Evolutionary conservation across 2,797 vertebrate species (phyloP).

Genomic region (Cygnus olor): DNA sequence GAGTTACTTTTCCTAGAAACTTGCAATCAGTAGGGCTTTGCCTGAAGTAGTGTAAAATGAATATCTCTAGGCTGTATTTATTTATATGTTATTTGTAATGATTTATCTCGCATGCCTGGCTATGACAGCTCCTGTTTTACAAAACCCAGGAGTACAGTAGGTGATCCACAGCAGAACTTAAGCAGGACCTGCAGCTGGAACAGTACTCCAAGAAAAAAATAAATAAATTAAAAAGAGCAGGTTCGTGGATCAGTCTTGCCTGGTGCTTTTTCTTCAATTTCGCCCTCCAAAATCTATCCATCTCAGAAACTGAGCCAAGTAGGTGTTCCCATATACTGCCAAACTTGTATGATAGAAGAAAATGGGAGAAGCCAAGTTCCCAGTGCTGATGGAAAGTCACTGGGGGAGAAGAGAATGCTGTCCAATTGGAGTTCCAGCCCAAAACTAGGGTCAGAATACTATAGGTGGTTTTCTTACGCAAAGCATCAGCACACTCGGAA

Average conservation of each 20-base stretch:
- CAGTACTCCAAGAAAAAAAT: not conserved
- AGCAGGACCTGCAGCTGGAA: not conserved
- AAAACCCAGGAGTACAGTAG: not conserved
- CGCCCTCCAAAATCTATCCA: not conserved
- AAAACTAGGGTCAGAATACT: not conserved
- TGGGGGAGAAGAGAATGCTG: not conserved
- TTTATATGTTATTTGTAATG: conserved; percentile 4
- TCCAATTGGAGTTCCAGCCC: not conserved
- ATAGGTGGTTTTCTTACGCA: not conserved
- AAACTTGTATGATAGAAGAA: not conserved
- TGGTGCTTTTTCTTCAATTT: not conserved
- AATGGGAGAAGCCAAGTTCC: not conserved
- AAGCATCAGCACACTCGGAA: not conserved
- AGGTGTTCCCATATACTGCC: not conserved
- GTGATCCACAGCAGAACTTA: not conserved
- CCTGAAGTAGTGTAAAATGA: not conserved
- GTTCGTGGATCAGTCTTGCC: not conserved
- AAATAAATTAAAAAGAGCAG: fast-evolving
- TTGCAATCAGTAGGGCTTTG: not conserved
- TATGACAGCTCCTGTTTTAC: not conserved
- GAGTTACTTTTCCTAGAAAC: not conserved
- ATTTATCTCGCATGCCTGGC: conserved; percentile 8
- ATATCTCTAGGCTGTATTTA: not conserved
- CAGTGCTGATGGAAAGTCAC: not conserved
- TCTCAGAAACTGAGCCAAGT: not conserved